Base-by-base conservation (phyloP, 2,113 vertebrate species). In the Hiodon tergisus region DNA sequence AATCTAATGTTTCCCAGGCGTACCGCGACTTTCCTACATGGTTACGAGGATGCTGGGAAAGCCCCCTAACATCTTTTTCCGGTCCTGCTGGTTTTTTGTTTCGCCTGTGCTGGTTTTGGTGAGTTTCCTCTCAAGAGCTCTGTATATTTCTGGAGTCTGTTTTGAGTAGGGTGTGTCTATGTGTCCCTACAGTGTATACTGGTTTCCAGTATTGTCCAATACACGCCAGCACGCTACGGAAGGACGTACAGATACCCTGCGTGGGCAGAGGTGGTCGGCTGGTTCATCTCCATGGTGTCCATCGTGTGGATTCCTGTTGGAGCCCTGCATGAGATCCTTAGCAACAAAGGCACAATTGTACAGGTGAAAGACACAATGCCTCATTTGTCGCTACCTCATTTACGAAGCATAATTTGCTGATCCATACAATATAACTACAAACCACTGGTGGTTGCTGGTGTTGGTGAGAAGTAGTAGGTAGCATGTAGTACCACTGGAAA, bases 231-330 rank as follows among this genome's bases (percentile, higher is more conserved):
- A 66, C 81, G 11, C 52, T 92, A 92, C 67, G 89, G 85, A 1
- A 82, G 80, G 10, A 76, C 57, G 5, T 91, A 92, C 77, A 70
- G 8, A 0, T 92, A 90, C 61, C 90, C 90, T 4, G 6, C 74
- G 6, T 92, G 91, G 91, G 89, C 89, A 14, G 85, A 91, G 58
- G 81, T 57, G 51, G 54, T 89, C n/a, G 90, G 91, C 71, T 92
- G 88, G 89, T 60, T 79, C 2, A 47, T 92, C 61, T 88, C 89
- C 16, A 76, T 92, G 59, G 58, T 87, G 73, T 91, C 89, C 14
- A 81, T 92, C 0, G 78, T 91, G 57, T 92, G 91, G 89, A 90
- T 92, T 54, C 91, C 90, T 4, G 75, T 91, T 11, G 88, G 88
- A 74, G 89, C 89, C 4, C 67, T 87, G 61, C 91, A 92, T 9